Evolutionary conservation across 2,113 vertebrate genomes (phyloP), one percentile per base, ranked within the genome.

Genomic region (Oreochromis tanganicae): DNA sequence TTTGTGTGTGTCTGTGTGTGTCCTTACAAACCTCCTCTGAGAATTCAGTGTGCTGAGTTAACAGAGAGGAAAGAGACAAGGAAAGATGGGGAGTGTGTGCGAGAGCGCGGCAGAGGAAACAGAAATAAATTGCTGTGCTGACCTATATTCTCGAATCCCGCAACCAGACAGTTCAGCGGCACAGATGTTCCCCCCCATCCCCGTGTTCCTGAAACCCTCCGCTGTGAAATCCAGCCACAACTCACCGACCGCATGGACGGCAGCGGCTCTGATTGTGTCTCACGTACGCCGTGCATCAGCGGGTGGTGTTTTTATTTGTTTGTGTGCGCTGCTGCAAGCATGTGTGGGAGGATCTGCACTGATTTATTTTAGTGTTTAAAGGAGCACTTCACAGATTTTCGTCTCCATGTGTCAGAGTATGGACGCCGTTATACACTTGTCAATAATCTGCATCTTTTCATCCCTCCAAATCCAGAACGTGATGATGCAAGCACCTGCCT

Each of bases 61-160:
- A 84, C 83, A 63, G 43, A 78, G 79, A 88, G 84, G 68, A 80
- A 85, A 71, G 81, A 89, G 84, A 82, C 61, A 83, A 82, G 89
- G 85, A 79, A 83, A 86, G 84, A 85, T 56, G 63, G 73, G 91
- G 68, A 85, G 71, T 38, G 84, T 85, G 27, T 50, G 57, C 21
- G 57, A 24, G 82, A 80, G 43, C 32, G 38, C 86, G 50, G 59
- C 50, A 83, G 82, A 87, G 86, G 80, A 94, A 91, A 82, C 88
- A 87, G 90, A 93, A 95, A 93, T 91, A 93, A 94, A 94, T 94
- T 90, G 89, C 80, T 85, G 81, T 24, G 91, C 91, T 95, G 95
- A 96, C 96, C 95, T 95, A 97, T 93, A 96, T 96, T 95, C 88
- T 90, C 38, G 85, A 89, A 93, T 93, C 90, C 87, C 52, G 48